phyloP scores from a whole-genome alignment of 2,888 invertebrate species.

The Xylota sylvarum region DNA sequence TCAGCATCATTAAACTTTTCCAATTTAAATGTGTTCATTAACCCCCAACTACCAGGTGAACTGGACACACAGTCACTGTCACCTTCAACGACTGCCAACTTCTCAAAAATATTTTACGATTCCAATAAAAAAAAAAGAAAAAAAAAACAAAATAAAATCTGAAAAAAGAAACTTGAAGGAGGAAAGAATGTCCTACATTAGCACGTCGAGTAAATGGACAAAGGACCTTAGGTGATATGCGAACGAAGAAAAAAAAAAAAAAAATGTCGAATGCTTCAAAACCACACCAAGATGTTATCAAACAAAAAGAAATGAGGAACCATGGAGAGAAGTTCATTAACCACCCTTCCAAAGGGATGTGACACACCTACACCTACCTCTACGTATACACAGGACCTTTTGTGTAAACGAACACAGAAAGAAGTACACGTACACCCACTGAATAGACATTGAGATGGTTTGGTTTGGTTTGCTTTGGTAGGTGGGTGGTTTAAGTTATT shows the following conservation, averaged over 20 bases:
- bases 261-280: constrained; percentile 23
- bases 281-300: constrained; percentile 46
- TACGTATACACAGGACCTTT: constrained; percentile 30
- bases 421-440: constrained; percentile 10
- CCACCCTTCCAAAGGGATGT: constrained; percentile 40
- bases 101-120: constrained; percentile 12
- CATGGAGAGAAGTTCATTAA: constrained; percentile 69
- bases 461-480: constrained; percentile 24
- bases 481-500: constrained; percentile 72
- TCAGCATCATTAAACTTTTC: constrained; percentile 69
- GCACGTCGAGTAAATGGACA: constrained; percentile 30
- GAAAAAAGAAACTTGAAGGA: not conserved
- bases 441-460: constrained; percentile 51
- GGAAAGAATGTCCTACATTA: constrained; percentile 34
- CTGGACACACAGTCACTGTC: constrained; percentile 12
- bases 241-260: constrained; percentile 18
- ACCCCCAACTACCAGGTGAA: constrained; percentile 36
- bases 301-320: constrained; percentile 48
- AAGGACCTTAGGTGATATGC: constrained; percentile 34
- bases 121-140: constrained; percentile 26
- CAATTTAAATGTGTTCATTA: constrained; percentile 75
- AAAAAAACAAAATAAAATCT: constrained; percentile 12
- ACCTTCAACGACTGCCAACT: constrained; percentile 20
- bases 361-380: constrained; percentile 22
- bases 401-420: constrained; percentile 29